Conservation (phyloP, 2,888 invertebrate genomes). For the Temnothorax unifasciatus region DNA sequence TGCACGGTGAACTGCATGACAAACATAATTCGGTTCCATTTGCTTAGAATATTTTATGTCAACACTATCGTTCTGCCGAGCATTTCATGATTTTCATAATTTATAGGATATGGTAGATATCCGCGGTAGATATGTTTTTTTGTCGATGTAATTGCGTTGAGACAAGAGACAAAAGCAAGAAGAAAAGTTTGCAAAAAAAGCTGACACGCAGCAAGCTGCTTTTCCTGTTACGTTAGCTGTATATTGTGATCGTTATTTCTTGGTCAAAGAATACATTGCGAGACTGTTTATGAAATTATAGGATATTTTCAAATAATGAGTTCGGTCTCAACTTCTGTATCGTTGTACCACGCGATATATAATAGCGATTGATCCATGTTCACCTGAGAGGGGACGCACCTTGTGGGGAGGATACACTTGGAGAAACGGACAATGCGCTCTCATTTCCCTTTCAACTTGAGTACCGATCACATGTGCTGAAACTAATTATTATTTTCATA, state of each 20-base stretch:
- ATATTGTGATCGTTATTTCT: background rate
- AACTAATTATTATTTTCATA: background rate
- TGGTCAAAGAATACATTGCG: background rate
- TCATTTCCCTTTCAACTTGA: background rate
- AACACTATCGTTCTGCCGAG: background rate
- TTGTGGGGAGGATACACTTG: background rate
- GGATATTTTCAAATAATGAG: background rate
- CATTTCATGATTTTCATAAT: background rate
- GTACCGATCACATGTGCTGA: background rate
- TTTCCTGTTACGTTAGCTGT: background rate
- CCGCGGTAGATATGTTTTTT: background rate
- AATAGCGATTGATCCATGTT: conserved; percentile 19
- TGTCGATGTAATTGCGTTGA: background rate
- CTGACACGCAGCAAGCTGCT: background rate
- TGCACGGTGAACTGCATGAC: background rate
- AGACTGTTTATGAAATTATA: background rate
- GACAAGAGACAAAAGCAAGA: background rate
- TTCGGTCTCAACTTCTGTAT: background rate
- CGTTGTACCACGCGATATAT: background rate
- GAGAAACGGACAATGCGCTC: background rate
- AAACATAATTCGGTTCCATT: background rate
- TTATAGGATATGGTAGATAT: too few relatives aligned
- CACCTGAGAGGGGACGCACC: background rate
- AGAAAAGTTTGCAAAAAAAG: background rate
- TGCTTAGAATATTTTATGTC: background rate